These are phyloP conservation scores for Sander lucioperca DNA, from an alignment of 2,113 vertebrate genomes.

Conservation along the genomic window DNA sequence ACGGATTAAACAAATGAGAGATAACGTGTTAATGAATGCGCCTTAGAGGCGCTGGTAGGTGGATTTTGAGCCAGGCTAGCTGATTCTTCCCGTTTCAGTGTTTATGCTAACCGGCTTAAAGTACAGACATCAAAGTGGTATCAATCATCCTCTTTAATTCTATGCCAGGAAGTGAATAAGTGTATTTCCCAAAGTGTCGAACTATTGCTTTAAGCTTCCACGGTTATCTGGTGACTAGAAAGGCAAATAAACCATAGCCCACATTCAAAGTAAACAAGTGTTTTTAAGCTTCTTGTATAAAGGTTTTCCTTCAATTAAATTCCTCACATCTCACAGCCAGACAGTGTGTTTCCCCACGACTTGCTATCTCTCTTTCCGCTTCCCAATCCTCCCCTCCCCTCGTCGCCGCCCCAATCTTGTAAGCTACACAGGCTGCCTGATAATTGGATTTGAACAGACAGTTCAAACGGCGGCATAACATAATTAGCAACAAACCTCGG, in stretches of 20 bases:
- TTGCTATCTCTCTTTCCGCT: slow-evolving; percentile 34
- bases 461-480: slow-evolving; percentile 76
- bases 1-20: background rate
- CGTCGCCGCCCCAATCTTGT: slow-evolving; percentile 60
- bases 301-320: slow-evolving; percentile 17
- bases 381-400: slow-evolving; percentile 11
- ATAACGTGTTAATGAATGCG: slow-evolving; percentile 4
- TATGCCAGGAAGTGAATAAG: background rate
- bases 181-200: background rate
- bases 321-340: slow-evolving; percentile 32
- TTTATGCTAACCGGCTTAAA: background rate
- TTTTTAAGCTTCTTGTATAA: slow-evolving; percentile 6
- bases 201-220: background rate
- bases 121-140: background rate
- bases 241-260: background rate
- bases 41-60: background rate
- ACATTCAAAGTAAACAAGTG: slow-evolving; percentile 24
- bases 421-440: slow-evolving; percentile 72
- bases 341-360: slow-evolving; percentile 4
- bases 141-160: background rate
- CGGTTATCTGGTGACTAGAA: slow-evolving; percentile 9
- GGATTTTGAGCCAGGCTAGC: background rate
- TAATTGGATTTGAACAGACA: slow-evolving; percentile 84
- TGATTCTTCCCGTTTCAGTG: background rate
- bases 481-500: slow-evolving; percentile 78